Base-by-base conservation (phyloP, 2,113 vertebrate species). In the Calyptommatus sinebrachiatus region DNA sequence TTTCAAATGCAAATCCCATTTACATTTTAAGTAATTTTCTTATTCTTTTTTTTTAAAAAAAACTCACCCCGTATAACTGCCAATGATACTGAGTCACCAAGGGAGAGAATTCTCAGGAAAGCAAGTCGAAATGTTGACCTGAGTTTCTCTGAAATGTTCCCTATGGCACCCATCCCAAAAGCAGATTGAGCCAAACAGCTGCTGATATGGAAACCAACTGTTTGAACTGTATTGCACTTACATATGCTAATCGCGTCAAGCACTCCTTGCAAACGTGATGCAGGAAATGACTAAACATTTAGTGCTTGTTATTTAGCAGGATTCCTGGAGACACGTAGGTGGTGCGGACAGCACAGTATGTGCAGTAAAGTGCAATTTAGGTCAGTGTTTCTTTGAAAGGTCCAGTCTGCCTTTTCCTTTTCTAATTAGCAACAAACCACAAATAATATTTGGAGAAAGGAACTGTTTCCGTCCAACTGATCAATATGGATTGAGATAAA, bases 211-310 rank as follows among this genome's bases (percentile, higher is more conserved):
- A 93, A 93, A 90, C 91, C 66, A 45, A 88, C 74, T 83, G 91
- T 81, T 71, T 87, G 90, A 92, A 87, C 88, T 46, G 63, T 90
- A 80, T 79, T 71, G 89, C 84, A 79, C 88, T 93, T 82, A 84
- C 91, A 88, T 85, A 86, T 76, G 91, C 80, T 84, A 79, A 90
- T 83, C 61, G 85, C 53, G 60, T 31, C 14, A 65, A 82, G 89
- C 73, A 45, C 86, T 71, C 79, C 84, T 90, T 87, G 86, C 85
- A 87, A 91, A 92, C 85, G 85, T 92, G 94, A 84, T 83, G 90
- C 93, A 94, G 93, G 93, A 93, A 94, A 89, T 93, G 92, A 94
- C 93, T 93, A 91, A 94, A 89, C 90, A 71, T 80, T 86, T 91
- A 91, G 85, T 79, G 93, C 90, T 92, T 79, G 87, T 92, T 89